Evolutionary conservation across 2,888 invertebrate genomes (phyloP).

Genomic region (Drepanosiphum platanoidis): DNA sequence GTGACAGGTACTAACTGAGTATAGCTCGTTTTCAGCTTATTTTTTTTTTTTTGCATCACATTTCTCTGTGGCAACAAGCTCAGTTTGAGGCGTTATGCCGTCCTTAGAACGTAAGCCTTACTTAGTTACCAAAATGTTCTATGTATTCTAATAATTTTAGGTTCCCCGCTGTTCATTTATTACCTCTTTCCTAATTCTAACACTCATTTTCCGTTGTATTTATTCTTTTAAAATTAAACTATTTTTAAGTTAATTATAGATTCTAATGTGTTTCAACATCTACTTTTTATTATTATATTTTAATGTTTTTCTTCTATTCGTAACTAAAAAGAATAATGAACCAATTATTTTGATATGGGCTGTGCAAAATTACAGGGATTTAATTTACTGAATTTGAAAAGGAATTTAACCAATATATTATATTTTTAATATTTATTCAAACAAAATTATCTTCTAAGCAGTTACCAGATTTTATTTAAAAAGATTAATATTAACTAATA

Average conservation of each 20-base stretch:
- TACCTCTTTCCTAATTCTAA: slow-evolving; percentile 42
- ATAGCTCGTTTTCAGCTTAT: slow-evolving; percentile 31
- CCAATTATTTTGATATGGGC: slow-evolving; percentile 40
- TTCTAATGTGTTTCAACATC: slow-evolving; percentile 27
- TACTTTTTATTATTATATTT: slow-evolving; percentile 33
- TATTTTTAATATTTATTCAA: slow-evolving; percentile 23
- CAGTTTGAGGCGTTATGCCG: background rate
- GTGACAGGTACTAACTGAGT: slow-evolving; percentile 10
- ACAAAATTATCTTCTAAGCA: slow-evolving; percentile 52
- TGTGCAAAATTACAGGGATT: slow-evolving; percentile 62
- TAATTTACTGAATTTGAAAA: slow-evolving; percentile 37
- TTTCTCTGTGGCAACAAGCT: slow-evolving; percentile 28
- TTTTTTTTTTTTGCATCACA: slow-evolving; percentile 51
- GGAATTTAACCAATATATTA: slow-evolving; percentile 35
- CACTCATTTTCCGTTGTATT: slow-evolving; percentile 39
- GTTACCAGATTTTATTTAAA: slow-evolving; percentile 54
- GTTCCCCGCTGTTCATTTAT: slow-evolving; percentile 34
- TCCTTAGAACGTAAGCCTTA: slow-evolving; percentile 48
- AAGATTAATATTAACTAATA: slow-evolving; percentile 12
- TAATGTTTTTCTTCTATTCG: slow-evolving; percentile 36
- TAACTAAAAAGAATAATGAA: slow-evolving; percentile 39
- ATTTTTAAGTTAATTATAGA: slow-evolving; percentile 33
- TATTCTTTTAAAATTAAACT: slow-evolving; percentile 42
- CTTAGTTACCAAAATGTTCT: slow-evolving; percentile 60
- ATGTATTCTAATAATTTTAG: slow-evolving; percentile 43